A percentile compares a stretch with the other conserved stretches of the same genome.
Conservation (phyloP, 2,797 vertebrate species). For the Manis crassicaudata region DNA sequence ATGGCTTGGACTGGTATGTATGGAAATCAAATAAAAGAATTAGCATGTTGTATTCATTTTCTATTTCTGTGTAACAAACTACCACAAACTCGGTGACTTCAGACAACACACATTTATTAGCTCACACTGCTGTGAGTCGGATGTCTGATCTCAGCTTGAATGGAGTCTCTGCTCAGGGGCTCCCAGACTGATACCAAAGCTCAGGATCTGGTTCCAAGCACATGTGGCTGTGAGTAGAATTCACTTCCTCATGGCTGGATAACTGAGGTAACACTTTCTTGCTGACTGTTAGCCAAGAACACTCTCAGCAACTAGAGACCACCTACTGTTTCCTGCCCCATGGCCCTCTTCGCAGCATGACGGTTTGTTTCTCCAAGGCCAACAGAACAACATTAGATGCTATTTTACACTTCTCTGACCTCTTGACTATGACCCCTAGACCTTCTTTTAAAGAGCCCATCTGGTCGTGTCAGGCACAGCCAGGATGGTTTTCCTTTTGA, state of each 20-base stretch:
- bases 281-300: neutral
- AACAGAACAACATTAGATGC: neutral
- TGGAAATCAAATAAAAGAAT: neutral
- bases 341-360: neutral
- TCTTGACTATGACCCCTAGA: neutral
- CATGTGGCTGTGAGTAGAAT: neutral
- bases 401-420: neutral
- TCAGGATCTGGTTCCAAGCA: neutral
- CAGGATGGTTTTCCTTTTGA: neutral
- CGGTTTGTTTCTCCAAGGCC: neutral
- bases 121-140: neutral
- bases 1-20: neutral
- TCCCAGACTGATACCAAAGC: neutral
- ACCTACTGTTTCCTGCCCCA: rapidly evolving
- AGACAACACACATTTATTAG: neutral
- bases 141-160: neutral
- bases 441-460: neutral
- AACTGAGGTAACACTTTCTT: neutral
- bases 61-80: neutral
- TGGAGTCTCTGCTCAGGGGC: neutral
- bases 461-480: too few species aligned
- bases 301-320: neutral
- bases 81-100: neutral
- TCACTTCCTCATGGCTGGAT: neutral
- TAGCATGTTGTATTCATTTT: neutral